phyloP scores from a whole-genome alignment of 1,140 invertebrate genomes.

The Drosophila funebris region DNA sequence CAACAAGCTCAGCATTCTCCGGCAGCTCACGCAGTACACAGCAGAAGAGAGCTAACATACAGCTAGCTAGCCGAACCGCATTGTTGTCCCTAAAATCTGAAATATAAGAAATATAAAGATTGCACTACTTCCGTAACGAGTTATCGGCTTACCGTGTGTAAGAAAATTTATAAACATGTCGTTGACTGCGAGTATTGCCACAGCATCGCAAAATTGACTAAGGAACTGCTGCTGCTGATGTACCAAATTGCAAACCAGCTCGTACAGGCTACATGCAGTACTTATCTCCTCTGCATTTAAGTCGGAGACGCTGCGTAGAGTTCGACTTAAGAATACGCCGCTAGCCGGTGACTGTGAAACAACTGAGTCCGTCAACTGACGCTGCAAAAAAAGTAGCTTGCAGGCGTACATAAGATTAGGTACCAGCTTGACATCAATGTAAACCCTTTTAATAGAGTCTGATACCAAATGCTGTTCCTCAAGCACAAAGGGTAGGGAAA shows the following conservation, averaged over 20 bases:
- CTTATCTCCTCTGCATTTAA: slow-evolving; percentile 86
- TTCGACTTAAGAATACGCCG: slow-evolving; percentile 50
- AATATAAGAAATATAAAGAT: slow-evolving; percentile 44
- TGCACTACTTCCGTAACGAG: no score
- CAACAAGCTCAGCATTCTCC: slow-evolving; percentile 90
- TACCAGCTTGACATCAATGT: slow-evolving; percentile 89
- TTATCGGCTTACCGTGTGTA: slow-evolving; percentile 83
- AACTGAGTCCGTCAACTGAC: slow-evolving; percentile 61
- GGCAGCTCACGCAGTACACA: slow-evolving; percentile 90
- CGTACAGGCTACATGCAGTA: slow-evolving; percentile 87
- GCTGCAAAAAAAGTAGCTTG: slow-evolving; percentile 86
- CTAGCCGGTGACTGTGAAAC: slow-evolving; percentile 46
- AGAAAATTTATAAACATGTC: slow-evolving; percentile 85
- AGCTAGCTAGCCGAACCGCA: slow-evolving; percentile 88
- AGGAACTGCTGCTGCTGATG: slow-evolving; percentile 89
- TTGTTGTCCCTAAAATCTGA: slow-evolving; percentile 86
- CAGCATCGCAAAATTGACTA: slow-evolving; percentile 90
- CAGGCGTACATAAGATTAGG: slow-evolving; percentile 91
- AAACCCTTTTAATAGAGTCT: slow-evolving; percentile 85
- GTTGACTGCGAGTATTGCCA: slow-evolving; percentile 87
- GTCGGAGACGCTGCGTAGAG: slow-evolving; percentile 83
- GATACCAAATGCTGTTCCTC: slow-evolving; percentile 86
- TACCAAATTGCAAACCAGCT: slow-evolving; percentile 89
- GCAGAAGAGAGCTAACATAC: slow-evolving; percentile 87
- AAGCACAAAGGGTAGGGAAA: slow-evolving; percentile 89